Base-by-base conservation (phyloP, 2,113 vertebrate species). In the Syngnathoides biaculeatus region DNA sequence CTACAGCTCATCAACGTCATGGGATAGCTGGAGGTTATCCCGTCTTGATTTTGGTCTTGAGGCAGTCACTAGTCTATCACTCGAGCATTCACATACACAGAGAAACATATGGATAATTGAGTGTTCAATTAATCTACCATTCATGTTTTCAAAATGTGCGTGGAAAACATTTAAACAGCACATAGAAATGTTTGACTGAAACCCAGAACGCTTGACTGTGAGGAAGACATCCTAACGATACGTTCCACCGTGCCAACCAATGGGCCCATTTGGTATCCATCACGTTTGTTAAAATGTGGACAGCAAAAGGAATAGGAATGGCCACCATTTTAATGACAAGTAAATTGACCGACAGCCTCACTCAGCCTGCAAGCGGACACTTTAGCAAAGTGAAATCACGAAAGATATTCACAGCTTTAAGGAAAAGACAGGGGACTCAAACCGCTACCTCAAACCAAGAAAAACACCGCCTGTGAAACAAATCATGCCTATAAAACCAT, bases 401-500 rank as follows among this genome's bases (percentile, higher is more conserved):
- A 53, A 70, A 75, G 69, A 53, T 72, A 72, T 78, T 73, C 77
- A 74, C 67, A 39, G 73, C 80, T 87, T 81, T 88, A 82, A 85
- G 72, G 73, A 39, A 45, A 76, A 65, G 76, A 79, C 70, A 67
- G 68, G 65, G 68, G 63, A 24, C 56, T 59, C 56, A 61, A 68
- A 72, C 67, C 76, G 76, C 69, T 75, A 78, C 68, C 57, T n/a
- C 68, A 40, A 65, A 64, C 59, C 59, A 24, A 70, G 61, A 62
- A 79, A 71, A 75, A 68, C 20, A 74, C 66, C 66, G 72, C 73
- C 69, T 80, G 67, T 77, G 70, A 90, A 80, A 74, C 76, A 69
- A 65, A 82, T 72, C 55, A 80, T 61, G 83, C 80, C 24, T 15
- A 30, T 82, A 69, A 82, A 88, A 88, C 88, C 78, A 79, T 66